These are phyloP conservation scores for Aplysia californica DNA, from an alignment of 1,140 invertebrate genomes.

Conservation along the genomic window DNA sequence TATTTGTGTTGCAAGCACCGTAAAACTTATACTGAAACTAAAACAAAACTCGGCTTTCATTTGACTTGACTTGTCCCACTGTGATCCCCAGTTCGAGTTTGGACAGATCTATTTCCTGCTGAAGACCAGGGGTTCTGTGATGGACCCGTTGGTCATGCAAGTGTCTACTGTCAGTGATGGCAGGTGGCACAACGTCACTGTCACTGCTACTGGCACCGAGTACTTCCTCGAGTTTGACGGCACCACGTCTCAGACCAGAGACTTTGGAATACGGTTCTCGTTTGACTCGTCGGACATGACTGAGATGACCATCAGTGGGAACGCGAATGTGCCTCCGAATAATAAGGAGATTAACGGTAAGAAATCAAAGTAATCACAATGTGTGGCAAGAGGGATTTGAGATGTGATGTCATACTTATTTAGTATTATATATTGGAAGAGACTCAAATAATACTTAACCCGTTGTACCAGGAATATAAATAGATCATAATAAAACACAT, in stretches of 20 bases:
- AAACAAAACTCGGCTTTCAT: too few relatives aligned
- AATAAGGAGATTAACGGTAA: conserved; percentile 27
- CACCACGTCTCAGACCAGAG: conserved; percentile 2
- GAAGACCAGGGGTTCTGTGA: conserved; percentile 10
- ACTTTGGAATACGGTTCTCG: conserved; percentile 3
- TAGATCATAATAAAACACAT: too few relatives aligned
- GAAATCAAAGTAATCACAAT: too few relatives aligned
- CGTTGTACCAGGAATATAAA: too few relatives aligned
- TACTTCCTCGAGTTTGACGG: conserved; percentile 23
- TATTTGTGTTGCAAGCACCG: too few relatives aligned
- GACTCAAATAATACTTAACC: too few relatives aligned
- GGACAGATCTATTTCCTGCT: conserved; percentile 28
- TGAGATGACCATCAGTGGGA: conserved; percentile 43
- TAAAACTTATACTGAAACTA: too few relatives aligned
- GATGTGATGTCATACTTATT: too few relatives aligned
- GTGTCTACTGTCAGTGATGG: conserved; percentile 38
- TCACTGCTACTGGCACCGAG: conserved; percentile 35
- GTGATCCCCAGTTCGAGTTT: conserved; percentile 22
- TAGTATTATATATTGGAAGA: too few relatives aligned
- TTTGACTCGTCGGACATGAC: conserved; percentile 47
- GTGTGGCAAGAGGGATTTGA: too few relatives aligned
- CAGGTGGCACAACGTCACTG: conserved; percentile 54
- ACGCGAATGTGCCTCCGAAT: conserved; percentile 11
- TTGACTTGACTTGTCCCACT: too few relatives aligned
- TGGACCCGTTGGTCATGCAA: conserved; percentile 22